Evolutionary conservation across 2,113 vertebrate genomes (phyloP).

Genomic region (Calyptomena viridis): DNA sequence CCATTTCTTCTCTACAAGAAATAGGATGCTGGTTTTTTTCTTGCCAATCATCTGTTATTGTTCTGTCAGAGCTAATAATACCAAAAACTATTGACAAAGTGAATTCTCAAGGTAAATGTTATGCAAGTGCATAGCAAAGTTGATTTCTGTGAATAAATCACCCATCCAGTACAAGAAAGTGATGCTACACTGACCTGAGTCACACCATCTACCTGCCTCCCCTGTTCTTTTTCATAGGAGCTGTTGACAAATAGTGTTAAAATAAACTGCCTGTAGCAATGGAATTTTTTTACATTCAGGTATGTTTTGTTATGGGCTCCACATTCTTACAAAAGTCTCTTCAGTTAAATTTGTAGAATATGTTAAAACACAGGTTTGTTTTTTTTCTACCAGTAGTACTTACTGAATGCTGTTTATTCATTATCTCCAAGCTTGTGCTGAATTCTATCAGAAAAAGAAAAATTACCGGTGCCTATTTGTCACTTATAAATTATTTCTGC

Average conservation of each 20-base stretch:
- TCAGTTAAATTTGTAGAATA: background rate
- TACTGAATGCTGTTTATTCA: background rate
- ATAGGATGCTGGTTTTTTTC: background rate
- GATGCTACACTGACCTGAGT: background rate
- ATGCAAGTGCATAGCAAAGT: background rate
- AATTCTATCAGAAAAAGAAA: background rate
- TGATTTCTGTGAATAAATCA: background rate
- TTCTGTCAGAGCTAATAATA: constrained; percentile 45
- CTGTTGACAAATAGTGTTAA: background rate
- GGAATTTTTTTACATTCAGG: background rate
- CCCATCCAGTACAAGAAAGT: background rate
- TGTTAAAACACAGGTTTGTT: background rate
- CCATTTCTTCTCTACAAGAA: constrained; percentile 7
- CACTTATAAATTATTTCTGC: background rate
- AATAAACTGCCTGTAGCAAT: background rate
- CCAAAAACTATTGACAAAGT: constrained; percentile 26
- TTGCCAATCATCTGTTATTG: constrained; percentile 42
- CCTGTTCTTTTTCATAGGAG: background rate
- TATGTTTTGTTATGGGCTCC: background rate
- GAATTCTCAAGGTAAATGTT: background rate
- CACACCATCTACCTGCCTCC: background rate
- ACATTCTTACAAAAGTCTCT: background rate
- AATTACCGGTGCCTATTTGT: background rate
- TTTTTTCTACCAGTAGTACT: background rate
- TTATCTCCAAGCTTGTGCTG: background rate